phyloP scores from a whole-genome alignment of 2,113 vertebrate species.

The Lasiurus borealis region DNA sequence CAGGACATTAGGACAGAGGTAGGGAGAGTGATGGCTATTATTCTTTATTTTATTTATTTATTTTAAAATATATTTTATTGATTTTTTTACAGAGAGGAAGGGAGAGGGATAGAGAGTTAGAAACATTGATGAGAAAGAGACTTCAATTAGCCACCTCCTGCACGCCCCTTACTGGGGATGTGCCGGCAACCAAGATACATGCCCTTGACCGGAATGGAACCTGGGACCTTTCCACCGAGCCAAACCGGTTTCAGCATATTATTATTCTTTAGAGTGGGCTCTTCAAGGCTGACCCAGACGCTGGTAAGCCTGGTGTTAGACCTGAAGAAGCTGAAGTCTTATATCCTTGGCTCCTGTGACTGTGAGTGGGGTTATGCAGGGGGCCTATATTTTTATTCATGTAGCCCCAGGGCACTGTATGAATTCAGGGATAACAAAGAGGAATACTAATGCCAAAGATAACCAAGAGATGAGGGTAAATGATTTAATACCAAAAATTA shows the following conservation, averaged over 20 bases:
- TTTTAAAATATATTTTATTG: too few species aligned
- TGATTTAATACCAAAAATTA: not conserved
- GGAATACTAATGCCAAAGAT: not conserved
- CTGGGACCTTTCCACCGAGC: too few species aligned
- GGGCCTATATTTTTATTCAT: not conserved
- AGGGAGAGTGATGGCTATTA: not conserved
- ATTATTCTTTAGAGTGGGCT: not conserved
- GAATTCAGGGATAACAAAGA: not conserved
- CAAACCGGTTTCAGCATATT: too few species aligned
- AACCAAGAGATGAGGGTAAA: not conserved
- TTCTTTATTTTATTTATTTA: not conserved
- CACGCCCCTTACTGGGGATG: too few species aligned
- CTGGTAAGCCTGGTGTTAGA: not conserved
- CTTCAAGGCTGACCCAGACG: not conserved
- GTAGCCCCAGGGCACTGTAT: not conserved
- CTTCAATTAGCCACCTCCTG: too few species aligned
- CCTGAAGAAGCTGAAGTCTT: not conserved
- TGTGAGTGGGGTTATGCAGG: not conserved
- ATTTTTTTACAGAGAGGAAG: too few species aligned
- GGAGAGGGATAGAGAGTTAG: too few species aligned
- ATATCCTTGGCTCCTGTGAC: not conserved
- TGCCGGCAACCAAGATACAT: too few species aligned
- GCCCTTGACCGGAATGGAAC: too few species aligned
- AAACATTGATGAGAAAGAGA: too few species aligned
- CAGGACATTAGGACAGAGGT: not conserved